phyloP scores from a whole-genome alignment of 2,888 invertebrate species.

The Eledone cirrhosa region DNA sequence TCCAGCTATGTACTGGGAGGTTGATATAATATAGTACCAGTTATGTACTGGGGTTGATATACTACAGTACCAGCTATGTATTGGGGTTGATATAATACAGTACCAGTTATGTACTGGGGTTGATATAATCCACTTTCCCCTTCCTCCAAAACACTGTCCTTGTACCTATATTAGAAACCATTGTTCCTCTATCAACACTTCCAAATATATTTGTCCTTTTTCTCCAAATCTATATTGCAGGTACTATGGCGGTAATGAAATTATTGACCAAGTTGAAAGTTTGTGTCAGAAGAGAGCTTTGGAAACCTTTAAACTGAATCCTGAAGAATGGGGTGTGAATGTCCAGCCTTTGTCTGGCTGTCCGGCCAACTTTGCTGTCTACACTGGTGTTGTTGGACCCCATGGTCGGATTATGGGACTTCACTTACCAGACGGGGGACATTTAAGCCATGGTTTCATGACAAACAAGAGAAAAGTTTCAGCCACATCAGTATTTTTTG shows the following conservation, averaged over 20 bases:
- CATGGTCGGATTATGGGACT: constrained; percentile 96
- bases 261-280: constrained; percentile 90
- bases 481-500: constrained; percentile 96
- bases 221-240: constrained; percentile 68
- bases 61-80: too few relatives aligned
- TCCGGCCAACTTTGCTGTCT: constrained; percentile 96
- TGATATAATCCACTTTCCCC: too few relatives aligned
- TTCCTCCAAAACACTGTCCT: too few relatives aligned
- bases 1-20: too few relatives aligned
- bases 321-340: constrained; percentile 95
- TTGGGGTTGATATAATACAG: too few relatives aligned
- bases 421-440: constrained; percentile 96
- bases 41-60: too few relatives aligned
- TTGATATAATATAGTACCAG: too few relatives aligned
- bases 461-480: constrained; percentile 91
- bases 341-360: constrained; percentile 97
- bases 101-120: too few relatives aligned
- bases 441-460: constrained; percentile 79
- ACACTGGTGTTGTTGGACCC: constrained; percentile 84
- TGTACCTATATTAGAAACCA: too few relatives aligned
- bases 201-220: too few relatives aligned
- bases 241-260: constrained; percentile 97
- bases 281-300: constrained; percentile 88
- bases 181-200: too few relatives aligned
- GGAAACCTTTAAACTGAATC: constrained; percentile 81